Percentiles rank a stretch among this genome's conserved stretches.
These are phyloP conservation scores for Cataglyphis rosenhaueri DNA, from an alignment of 2,888 invertebrate species.

Conservation along the genomic window DNA sequence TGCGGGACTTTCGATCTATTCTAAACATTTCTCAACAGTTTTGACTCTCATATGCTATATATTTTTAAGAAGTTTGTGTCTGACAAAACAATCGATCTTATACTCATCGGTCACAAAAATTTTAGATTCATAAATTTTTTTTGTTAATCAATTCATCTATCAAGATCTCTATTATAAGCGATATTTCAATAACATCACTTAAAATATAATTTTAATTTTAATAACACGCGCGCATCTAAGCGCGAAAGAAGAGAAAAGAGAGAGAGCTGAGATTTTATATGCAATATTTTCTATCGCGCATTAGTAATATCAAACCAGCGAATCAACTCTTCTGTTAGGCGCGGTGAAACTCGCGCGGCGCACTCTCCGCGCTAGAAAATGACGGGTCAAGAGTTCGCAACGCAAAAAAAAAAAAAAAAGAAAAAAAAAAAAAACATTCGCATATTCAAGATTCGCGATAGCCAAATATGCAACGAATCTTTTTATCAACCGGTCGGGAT, in stretches of 20 bases:
- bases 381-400: constrained; percentile 49
- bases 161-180: neutral
- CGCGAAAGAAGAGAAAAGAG: neutral
- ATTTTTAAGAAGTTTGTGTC: neutral
- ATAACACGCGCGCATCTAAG: neutral
- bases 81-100: neutral
- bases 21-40: constrained; percentile 6
- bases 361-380: constrained; percentile 59
- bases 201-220: constrained; percentile 3
- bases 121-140: constrained; percentile 47
- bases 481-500: constrained; percentile 30
- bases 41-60: neutral
- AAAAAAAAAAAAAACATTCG: constrained; percentile 54
- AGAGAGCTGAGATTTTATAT: neutral
- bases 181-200: neutral
- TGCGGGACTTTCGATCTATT: neutral
- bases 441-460: constrained; percentile 62
- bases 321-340: constrained; percentile 17
- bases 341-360: constrained; percentile 64
- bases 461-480: constrained; percentile 28
- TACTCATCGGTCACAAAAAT: neutral
- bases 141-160: constrained; percentile 19
- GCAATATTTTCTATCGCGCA: constrained; percentile 57
- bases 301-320: constrained; percentile 12
- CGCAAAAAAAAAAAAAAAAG: constrained; percentile 65